Base-by-base conservation (phyloP, 2,888 invertebrate genomes). In the Drosophila anomalata region DNA sequence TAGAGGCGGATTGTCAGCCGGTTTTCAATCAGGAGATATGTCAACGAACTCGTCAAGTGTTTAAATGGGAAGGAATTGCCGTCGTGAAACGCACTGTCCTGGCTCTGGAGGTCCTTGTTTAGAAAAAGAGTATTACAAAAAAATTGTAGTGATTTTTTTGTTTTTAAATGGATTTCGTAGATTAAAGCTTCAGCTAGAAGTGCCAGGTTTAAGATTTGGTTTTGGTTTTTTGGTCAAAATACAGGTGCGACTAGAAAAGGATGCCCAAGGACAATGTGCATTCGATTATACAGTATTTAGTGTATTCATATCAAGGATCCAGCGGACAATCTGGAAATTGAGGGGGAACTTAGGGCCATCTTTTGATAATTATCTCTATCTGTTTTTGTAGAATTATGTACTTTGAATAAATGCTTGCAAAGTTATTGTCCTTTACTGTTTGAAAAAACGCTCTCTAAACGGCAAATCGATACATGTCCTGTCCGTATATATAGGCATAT, bases 351-450 rank as follows among this genome's bases (percentile, higher is more conserved):
- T 17, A n/a, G 26, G 20, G 46, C 26, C 60, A 52, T 47, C 36
- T 46, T 51, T 31, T 55, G 12, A 41, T 67, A 62, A 77, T 57
- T 57, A 17, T 47, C 41, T 39, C 17, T 17, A 17, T 17, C 17
- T 17, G 11, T 22, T 53, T 58, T 44, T 26, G 12, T 7, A 11
- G 42, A 52, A 4, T 53, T 58, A 51, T 26, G 12, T 7, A 17
- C 1, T 17, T 17, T 6, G 42, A 65, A 65, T 85, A 79, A 85
- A 79, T 79, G 85, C 79, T 79, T 76, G 79, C 85, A 79, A 81
- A 76, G 61, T 79, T 79, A 79, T 79, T 79, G 79, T 79, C 79
- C 71, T 74, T 78, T 70, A 82, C 83, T 76, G 73, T 60, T 53
- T 6, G 17, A 46, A 54, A 63, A 66, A 67, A 66, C 47, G 47